These are phyloP conservation scores for Gambusia holbrooki DNA, from an alignment of 2,113 vertebrate species.

Conservation along the genomic window DNA sequence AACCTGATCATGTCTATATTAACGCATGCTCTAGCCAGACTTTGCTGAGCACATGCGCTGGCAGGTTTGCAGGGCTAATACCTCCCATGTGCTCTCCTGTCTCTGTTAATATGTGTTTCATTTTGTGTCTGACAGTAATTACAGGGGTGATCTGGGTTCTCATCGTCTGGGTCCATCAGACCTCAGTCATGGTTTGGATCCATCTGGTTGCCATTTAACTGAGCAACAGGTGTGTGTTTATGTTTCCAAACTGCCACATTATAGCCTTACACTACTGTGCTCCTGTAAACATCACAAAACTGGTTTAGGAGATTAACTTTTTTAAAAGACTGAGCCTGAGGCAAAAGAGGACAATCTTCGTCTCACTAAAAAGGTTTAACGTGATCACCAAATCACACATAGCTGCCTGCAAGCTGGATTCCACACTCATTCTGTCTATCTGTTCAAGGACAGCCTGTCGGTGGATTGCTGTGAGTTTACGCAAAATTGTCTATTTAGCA, in stretches of 20 bases:
- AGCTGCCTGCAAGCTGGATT: constrained; percentile 29
- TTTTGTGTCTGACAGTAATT: constrained; percentile 67
- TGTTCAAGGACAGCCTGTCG: constrained; percentile 27
- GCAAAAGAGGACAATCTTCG: constrained; percentile 11
- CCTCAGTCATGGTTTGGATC: constrained; percentile 37
- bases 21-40: constrained; percentile 36
- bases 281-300: constrained; percentile 33
- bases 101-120: constrained; percentile 37
- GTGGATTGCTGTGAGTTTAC: constrained; percentile 25
- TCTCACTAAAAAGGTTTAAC: constrained; percentile 28
- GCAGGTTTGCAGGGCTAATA: constrained; percentile 54
- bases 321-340: background rate
- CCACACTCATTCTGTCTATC: background rate
- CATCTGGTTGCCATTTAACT: constrained; percentile 70
- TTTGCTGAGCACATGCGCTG: constrained; percentile 40
- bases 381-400: constrained; percentile 17
- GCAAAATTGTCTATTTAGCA: constrained; percentile 40
- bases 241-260: constrained; percentile 26
- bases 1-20: constrained; percentile 32
- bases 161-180: constrained; percentile 60
- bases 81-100: constrained; percentile 56
- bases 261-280: constrained; percentile 33
- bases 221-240: constrained; percentile 67
- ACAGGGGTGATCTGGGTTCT: constrained; percentile 56
- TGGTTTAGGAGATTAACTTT: constrained; percentile 23